Evolutionary conservation across 1,140 invertebrate genomes (phyloP), one percentile per base, ranked within the genome.

Genomic region (Heliothis virescens): DNA sequence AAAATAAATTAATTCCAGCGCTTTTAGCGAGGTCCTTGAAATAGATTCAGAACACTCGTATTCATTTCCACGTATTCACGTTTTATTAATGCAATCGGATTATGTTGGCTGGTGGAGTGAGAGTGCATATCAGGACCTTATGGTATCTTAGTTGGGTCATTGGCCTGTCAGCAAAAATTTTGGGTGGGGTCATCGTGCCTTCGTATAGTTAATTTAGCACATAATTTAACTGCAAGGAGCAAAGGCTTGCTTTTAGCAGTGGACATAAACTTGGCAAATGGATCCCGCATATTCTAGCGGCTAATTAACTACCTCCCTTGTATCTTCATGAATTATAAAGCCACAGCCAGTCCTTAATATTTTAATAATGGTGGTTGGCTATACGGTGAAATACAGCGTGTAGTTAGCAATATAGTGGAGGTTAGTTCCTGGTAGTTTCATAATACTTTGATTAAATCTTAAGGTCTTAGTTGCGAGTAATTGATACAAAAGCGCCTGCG

Each of bases 181-280:
- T 41, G 34, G 5, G 7, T 41, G 34, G 9, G 34, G 34, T 41
- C 34, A 41, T 41, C 5, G 34, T 41, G 34, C 34, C 5, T 41
- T 7, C 34, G 9, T 41, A 41, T 69, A 13, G n/a, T 69, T 69
- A 52, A 13, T 21, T n/a, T 53, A 21, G 18, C 12, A 16, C 11
- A 69, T 65, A 65, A 65, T 65, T 65, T 2, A n/a, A 65, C 1
- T 18, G 41, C n/a, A 48, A 65, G 11, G 21, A 60, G 2, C 11
- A 26, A 15, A 21, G 62, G 41, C 15, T 41, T 13, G 62, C 41
- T 50, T 16, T 47, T 63, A 63, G 29, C 34, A 48, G 18, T 71
- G 18, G 67, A 71, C 67, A 71, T 50, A 71, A 67, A 71, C 67
- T 53, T 71, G 47, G 67, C 67, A 71, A 71, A 53, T 52, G 48